Conservation (phyloP, 2,113 vertebrate genomes). For the Galbula dea region DNA sequence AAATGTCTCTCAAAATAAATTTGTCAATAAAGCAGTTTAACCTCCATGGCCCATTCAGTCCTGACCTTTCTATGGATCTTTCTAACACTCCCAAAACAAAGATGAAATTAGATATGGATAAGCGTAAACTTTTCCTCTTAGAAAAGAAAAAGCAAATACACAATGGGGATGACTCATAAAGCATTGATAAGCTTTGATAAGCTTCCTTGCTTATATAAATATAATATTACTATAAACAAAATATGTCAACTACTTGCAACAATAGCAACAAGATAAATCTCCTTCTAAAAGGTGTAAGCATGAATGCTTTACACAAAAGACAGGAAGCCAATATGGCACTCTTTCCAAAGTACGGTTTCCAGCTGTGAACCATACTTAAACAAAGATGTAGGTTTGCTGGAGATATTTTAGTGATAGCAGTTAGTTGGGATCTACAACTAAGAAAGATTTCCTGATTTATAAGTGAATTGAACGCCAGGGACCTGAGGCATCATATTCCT, state of each 20-base stretch:
- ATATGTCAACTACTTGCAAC: not conserved
- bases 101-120: not conserved
- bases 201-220: not conserved
- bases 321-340: not conserved
- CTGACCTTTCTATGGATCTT: not conserved
- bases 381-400: not conserved
- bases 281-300: not conserved
- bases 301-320: accelerated
- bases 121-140: not conserved
- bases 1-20: not conserved
- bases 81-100: not conserved
- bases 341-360: not conserved
- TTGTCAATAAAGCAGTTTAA: not conserved
- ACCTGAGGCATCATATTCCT: not conserved
- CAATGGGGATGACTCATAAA: not conserved
- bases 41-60: not conserved
- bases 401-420: not conserved
- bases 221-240: not conserved
- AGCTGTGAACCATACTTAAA: not conserved
- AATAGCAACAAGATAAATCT: not conserved
- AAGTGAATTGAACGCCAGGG: not conserved
- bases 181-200: too few relatives aligned
- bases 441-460: not conserved
- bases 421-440: not conserved
- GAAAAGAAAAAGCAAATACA: not conserved